Percentiles rank a stretch among this genome's conserved stretches.
Conservation (phyloP, 2,797 vertebrate species). For the Erpetoichthys calabaricus region DNA sequence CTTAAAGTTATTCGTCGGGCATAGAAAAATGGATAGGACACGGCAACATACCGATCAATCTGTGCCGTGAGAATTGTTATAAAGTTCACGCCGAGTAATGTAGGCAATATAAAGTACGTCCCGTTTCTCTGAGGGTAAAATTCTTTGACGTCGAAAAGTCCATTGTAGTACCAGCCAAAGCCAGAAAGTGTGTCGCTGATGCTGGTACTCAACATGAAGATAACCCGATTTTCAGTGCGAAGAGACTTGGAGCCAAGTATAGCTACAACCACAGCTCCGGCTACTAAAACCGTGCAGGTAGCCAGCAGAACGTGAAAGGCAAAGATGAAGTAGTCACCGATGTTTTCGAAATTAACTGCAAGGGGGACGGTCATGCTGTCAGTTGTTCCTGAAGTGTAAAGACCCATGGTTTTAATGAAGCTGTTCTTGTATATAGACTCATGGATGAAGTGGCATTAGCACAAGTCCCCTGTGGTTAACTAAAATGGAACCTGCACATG, state of each 20-base stretch:
- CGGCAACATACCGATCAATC: constrained; percentile 56
- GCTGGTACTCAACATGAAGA: constrained; percentile 67
- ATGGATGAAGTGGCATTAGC: too few relatives aligned
- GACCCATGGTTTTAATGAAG: too few relatives aligned
- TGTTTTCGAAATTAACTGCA: background rate
- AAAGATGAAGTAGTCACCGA: constrained; percentile 44
- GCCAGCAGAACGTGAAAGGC: constrained; percentile 51
- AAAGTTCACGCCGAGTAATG: constrained; percentile 58
- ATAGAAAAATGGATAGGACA: constrained; percentile 59
- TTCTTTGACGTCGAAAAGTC: constrained; percentile 59
- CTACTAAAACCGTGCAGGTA: constrained; percentile 40
- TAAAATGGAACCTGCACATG: too few relatives aligned
- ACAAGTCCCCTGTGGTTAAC: too few relatives aligned
- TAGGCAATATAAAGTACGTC: constrained; percentile 51
- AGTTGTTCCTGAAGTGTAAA: too few relatives aligned
- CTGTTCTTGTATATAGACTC: too few relatives aligned
- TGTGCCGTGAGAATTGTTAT: constrained; percentile 60
- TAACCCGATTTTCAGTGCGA: constrained; percentile 53
- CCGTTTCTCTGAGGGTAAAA: constrained; percentile 52
- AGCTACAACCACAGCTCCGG: constrained; percentile 46
- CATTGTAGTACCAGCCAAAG: constrained; percentile 52
- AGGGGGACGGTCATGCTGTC: background rate
- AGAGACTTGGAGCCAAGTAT: constrained; percentile 39
- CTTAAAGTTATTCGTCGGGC: constrained; percentile 35
- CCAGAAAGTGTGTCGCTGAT: constrained; percentile 59